These are phyloP conservation scores for Centroberyx gerrardi DNA, from an alignment of 2,797 vertebrate genomes.

Conservation along the genomic window DNA sequence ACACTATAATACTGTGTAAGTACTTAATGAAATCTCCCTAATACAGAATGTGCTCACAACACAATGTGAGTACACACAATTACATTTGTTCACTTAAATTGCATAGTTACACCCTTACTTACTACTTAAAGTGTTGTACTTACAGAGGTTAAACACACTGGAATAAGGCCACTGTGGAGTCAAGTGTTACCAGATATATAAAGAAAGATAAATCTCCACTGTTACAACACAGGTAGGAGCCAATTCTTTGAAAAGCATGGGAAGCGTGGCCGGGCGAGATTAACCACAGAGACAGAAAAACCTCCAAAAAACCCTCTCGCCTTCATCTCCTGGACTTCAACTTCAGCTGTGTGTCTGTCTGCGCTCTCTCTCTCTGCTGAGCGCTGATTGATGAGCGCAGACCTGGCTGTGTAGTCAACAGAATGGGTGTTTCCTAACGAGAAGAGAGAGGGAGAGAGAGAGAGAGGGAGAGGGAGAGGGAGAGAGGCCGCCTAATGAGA, in stretches of 20 bases:
- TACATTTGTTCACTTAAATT: no score
- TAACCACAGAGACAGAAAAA: background rate
- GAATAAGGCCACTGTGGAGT: no score
- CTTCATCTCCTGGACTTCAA: constrained; percentile 29
- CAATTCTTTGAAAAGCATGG: background rate
- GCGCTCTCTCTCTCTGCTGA: constrained; percentile 5
- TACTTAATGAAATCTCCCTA: no score
- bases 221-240: background rate
- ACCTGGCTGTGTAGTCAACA: constrained; percentile 45
- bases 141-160: no score
- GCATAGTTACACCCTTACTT: no score
- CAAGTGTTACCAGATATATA: background rate
- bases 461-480: constrained; percentile 14
- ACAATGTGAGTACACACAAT: no score
- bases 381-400: constrained; percentile 51
- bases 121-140: no score
- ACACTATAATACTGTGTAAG: no score
- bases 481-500: constrained; percentile 54
- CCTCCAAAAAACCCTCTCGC: background rate
- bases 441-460: constrained; percentile 1
- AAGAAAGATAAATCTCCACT: background rate
- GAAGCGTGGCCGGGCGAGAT: background rate
- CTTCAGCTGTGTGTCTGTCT: background rate
- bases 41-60: no score
- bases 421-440: constrained; percentile 44